Evolutionary conservation across 2,113 vertebrate genomes (phyloP).

Genomic region (Callionymus lyra): DNA sequence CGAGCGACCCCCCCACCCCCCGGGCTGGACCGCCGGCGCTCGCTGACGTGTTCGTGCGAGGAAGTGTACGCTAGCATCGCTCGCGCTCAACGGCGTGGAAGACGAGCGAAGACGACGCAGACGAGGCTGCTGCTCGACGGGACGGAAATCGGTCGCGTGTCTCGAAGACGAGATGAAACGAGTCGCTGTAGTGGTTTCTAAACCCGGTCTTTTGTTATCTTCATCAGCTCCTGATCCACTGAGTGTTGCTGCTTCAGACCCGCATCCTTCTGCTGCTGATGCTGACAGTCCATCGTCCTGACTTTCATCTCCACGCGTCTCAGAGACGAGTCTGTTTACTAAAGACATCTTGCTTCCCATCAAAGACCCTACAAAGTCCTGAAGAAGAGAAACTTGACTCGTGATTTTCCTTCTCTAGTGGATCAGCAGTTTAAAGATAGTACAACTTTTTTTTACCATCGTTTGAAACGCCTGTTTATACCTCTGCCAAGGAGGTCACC

Average conservation of each 20-base stretch:
- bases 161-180: slow-evolving; percentile 8
- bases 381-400: too few species aligned
- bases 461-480: too few species aligned
- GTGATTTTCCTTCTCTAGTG: too few species aligned
- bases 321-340: too few species aligned
- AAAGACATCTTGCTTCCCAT: too few species aligned
- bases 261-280: slow-evolving; percentile 34
- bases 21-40: slow-evolving; percentile 1
- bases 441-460: too few species aligned
- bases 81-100: slow-evolving; percentile 22
- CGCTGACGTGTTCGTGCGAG: slow-evolving; percentile 1
- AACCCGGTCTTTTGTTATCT: slow-evolving; percentile 13
- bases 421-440: too few species aligned
- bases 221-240: not conserved
- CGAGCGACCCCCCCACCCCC: slow-evolving; percentile 9
- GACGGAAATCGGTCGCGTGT: slow-evolving; percentile 32
- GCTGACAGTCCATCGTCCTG: slow-evolving; percentile 40
- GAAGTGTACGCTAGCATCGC: slow-evolving; percentile 24
- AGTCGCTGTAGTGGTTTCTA: slow-evolving; percentile 7
- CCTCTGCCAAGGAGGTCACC: too few species aligned
- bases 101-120: slow-evolving; percentile 13
- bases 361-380: too few species aligned
- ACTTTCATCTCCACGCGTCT: slow-evolving; percentile 29
- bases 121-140: slow-evolving; percentile 24
- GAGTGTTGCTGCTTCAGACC: slow-evolving; percentile 15